Evolutionary conservation across 2,888 invertebrate species (phyloP), one percentile per base, ranked within the genome.

Genomic region (Eristalis intricaria): DNA sequence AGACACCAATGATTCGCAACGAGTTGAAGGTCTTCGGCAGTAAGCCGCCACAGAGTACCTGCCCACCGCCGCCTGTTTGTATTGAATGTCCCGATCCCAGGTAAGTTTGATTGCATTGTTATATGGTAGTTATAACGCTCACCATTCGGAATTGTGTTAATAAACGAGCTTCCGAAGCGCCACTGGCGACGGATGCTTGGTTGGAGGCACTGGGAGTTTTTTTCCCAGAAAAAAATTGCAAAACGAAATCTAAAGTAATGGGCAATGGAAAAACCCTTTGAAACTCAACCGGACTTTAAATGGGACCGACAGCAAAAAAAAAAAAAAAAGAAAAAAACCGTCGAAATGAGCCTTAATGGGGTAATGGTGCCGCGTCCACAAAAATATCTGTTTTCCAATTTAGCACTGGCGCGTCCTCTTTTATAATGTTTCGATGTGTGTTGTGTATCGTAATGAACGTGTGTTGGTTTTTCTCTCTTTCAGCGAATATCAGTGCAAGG

Each of bases 1-100:
- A 93, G 58, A 94, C 93, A 0, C 94, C 94, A 26, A 94, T 94
- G 66, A 93, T 94, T 71, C 91, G 93, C 77, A 91, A 91, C 86
- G 90, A 91, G 88, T 92, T 90, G 86, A 93, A 93, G 82, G 92
- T 94, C 26, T 95, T 94, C 90, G 96, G 96, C 1, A 94, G 94
- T 79, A 93, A 93, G 65, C 95, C 95, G n/a, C 96, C 96, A 0
- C 94, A 94, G 75, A 94, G 94, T 89, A 93, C 96, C 15, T 96
- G 96, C 90, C 94, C 95, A 0, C 94, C 94, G 35, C 92, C 94
- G 64, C 94, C 94, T 4, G 93, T 94, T 19, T 96, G 96, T 90
- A 94, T 94, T 19, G 94, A 95, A 88, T 96, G 96, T 90, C 94
- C 95, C 4, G 94, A 94, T 89, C 92, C 93, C 10, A 91, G 92